Evolutionary conservation across 2,797 vertebrate species (phyloP).

Genomic region (Melanogrammus aeglefinus): DNA sequence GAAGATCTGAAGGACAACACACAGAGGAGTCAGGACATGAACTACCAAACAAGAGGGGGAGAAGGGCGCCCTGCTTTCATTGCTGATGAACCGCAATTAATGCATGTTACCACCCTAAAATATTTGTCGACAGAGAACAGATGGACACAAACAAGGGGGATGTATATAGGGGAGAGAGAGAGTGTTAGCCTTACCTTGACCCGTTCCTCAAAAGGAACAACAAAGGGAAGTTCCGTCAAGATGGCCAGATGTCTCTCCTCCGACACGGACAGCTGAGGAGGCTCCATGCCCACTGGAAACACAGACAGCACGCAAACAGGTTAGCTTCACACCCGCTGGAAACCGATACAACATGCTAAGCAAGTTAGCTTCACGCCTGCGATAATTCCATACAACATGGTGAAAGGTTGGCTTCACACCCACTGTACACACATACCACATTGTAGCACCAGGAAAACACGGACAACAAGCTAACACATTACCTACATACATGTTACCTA

Average conservation of each 20-base stretch:
- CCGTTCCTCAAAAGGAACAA: conserved; percentile 97
- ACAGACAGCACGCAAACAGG: background rate
- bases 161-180: background rate
- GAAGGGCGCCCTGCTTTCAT: background rate
- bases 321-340: background rate
- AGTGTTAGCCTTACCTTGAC: conserved; percentile 83
- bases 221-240: conserved; percentile 95
- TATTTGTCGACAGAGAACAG: background rate
- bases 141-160: background rate
- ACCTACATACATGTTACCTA: no score
- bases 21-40: background rate
- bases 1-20: conserved; percentile 83
- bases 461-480: no score
- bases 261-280: conserved; percentile 92
- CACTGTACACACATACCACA: background rate
- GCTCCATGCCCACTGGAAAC: conserved; percentile 85
- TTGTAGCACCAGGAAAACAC: background rate
- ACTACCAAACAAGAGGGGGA: background rate
- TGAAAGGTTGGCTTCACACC: no score
- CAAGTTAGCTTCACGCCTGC: background rate
- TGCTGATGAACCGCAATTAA: no score
- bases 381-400: background rate
- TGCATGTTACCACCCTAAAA: background rate
- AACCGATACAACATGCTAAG: background rate
- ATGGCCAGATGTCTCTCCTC: conserved; percentile 96